These are phyloP conservation scores for Oncorhynchus tshawytscha DNA, from an alignment of 2,113 vertebrate species.

Conservation along the genomic window DNA sequence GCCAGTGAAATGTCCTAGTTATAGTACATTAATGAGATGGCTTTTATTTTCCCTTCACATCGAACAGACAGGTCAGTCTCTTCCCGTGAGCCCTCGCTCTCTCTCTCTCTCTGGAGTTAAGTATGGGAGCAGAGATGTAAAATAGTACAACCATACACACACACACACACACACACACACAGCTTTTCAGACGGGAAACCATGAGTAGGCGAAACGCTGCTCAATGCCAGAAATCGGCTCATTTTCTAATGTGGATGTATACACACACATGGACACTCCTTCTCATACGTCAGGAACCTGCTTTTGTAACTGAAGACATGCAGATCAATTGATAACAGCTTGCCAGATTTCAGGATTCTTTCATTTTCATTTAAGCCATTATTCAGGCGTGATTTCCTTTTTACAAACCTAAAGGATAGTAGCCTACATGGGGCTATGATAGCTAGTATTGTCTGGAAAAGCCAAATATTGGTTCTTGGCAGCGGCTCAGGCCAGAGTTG, in stretches of 20 bases:
- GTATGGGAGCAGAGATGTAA: constrained; percentile 15
- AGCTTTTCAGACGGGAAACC: constrained; percentile 31
- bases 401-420: not conserved
- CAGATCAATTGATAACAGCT: constrained; percentile 15
- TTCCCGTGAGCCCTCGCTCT: constrained; percentile 19
- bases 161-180: not conserved
- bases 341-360: not conserved
- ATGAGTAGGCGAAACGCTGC: not conserved
- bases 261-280: constrained; percentile 11
- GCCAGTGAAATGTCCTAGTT: constrained; percentile 57
- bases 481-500: constrained; percentile 27
- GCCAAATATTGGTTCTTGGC: constrained; percentile 44
- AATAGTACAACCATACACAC: constrained; percentile 7
- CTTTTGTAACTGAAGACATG: constrained; percentile 4
- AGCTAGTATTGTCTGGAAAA: constrained; percentile 24
- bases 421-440: constrained; percentile 6
- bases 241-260: not conserved
- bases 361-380: not conserved
- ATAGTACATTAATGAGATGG: constrained; percentile 50
- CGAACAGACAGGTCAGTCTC: constrained; percentile 38
- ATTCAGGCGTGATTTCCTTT: not conserved
- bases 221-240: constrained; percentile 17
- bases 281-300: constrained; percentile 10
- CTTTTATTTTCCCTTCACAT: constrained; percentile 35
- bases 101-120: constrained; percentile 24